Evolutionary conservation across 2,888 invertebrate species (phyloP), one percentile per base, ranked within the genome.

Genomic region (Cantharis flavilabris): DNA sequence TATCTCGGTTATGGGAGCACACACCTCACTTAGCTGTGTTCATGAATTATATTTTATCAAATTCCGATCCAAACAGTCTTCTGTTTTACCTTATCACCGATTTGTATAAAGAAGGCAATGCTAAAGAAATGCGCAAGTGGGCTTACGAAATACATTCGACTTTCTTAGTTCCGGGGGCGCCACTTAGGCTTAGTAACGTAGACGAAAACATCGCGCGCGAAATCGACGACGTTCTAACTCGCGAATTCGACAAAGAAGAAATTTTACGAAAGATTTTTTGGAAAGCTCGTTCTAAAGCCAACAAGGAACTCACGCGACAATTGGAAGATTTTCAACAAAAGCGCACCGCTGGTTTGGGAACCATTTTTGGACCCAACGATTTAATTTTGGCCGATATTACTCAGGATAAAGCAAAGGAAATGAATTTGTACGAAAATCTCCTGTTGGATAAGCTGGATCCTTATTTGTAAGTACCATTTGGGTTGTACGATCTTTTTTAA

Each of bases 91-190:
- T 98, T 82, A 93, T 99, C 86, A 97, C 98, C 79, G 97, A 97
- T 87, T 91, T 95, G 73, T 98, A 96, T 90, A 96, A 96, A 85
- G 92, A 94, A 84, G 96, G 96, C 71, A 94, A 93, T 82, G 91
- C 93, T 73, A 95, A 96, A 89, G 98, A 99, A 86, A 95, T 98
- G 92, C 93, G 97, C 75, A 96, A 98, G 87, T 99, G 99, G 98
- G 98, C 98, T 3, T 99, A 98, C 90, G 99, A 99, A 91, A 97
- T 99, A 86, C 97, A 98, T 89, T 98, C 98, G 82, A 96, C 97
- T 85, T 98, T 98, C 90, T 90, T 97, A 77, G 95, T 97, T 85
- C 97, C 97, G 79, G 93, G 94, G 85, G 96, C 97, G 96, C 96
- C 96, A 71, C 89, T 97, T 84, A 93, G 94, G 86, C 89, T 97